A percentile compares a stretch with the other conserved stretches of the same genome.
Evolutionary conservation across 2,113 vertebrate species (phyloP).

Genomic region (Neolamprologus falcicula): DNA sequence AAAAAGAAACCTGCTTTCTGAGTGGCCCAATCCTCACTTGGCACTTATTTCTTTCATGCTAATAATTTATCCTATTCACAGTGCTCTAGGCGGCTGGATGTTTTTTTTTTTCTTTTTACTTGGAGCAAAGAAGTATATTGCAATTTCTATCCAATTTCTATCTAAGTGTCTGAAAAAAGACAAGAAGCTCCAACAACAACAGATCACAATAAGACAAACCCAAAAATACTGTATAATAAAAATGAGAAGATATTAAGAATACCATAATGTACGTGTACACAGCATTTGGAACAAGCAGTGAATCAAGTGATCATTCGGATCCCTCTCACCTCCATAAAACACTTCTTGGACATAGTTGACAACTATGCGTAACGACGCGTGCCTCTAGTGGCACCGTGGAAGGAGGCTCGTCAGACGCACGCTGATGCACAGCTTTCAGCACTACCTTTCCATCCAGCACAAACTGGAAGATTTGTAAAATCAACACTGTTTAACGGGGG

Average conservation of each 20-base stretch:
- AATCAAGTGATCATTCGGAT: neutral
- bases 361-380: slow-evolving; percentile 60
- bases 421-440: slow-evolving; percentile 27
- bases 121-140: neutral
- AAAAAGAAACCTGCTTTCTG: slow-evolving; percentile 47
- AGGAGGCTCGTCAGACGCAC: slow-evolving; percentile 53
- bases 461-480: neutral
- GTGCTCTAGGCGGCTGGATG: neutral
- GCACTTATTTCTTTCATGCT: slow-evolving; percentile 45
- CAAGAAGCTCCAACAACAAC: neutral
- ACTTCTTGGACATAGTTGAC: slow-evolving; percentile 50
- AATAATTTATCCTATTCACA: slow-evolving; percentile 46
- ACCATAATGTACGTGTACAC: neutral
- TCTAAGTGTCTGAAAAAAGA: neutral
- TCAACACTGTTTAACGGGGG: neutral
- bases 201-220: neutral
- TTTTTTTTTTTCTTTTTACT: neutral
- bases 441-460: slow-evolving; percentile 10
- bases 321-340: slow-evolving; percentile 31
- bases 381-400: slow-evolving; percentile 59
- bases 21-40: slow-evolving; percentile 37
- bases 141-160: neutral
- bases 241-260: neutral
- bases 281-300: neutral
- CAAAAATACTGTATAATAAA: neutral